Base-by-base conservation (phyloP, 2,888 invertebrate species). In the Torymus texanus region DNA sequence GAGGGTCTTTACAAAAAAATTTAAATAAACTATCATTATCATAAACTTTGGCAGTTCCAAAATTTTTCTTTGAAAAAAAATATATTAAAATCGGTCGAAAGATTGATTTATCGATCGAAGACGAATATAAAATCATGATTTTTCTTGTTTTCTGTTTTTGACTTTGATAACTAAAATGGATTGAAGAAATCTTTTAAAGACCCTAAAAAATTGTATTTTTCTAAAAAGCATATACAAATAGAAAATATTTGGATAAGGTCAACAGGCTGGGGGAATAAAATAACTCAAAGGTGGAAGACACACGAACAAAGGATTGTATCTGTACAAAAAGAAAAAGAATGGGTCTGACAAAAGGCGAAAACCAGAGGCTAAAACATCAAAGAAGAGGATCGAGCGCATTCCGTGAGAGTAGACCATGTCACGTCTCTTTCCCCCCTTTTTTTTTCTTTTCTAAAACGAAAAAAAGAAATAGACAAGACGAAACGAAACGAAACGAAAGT, bases 351-450 rank as follows among this genome's bases (percentile, higher is more conserved):
- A 41, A 5, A 41, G 41, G 41, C 41, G 41, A 68, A 16, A 16
- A 55, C 12, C 50, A 24, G 16, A 14, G 24, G 61, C 1, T 55
- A 71, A 70, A 68, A 70, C 3, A 59, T 16, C 8, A 56, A 29
- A 75, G 75, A 16, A 70, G 80, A 56, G 70, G 75, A 82, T 84
- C 74, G 62, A 82, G 55, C 72, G 83, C 87, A 87, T 87, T 87
- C 85, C 81, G 84, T 85, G 85, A 84, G 41, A 41, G 41, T 41
- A 41, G 41, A 41, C 8, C 41, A 41, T 41, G 8, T 41, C 41
- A 41, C 41, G 41, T 41, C 41, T 41, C 41, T 41, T 41, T 41
- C 41, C 41, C 8, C 8, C 41, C 10, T 41, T 41, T 41, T 41
- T 8, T 41, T 41, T 41, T 41, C 41, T 41, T 41, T 41, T 41